A percentile compares a stretch with the other conserved stretches of the same genome.
These are phyloP conservation scores for Microtus montanus DNA, from an alignment of 2,113 vertebrate species.

Conservation along the genomic window DNA sequence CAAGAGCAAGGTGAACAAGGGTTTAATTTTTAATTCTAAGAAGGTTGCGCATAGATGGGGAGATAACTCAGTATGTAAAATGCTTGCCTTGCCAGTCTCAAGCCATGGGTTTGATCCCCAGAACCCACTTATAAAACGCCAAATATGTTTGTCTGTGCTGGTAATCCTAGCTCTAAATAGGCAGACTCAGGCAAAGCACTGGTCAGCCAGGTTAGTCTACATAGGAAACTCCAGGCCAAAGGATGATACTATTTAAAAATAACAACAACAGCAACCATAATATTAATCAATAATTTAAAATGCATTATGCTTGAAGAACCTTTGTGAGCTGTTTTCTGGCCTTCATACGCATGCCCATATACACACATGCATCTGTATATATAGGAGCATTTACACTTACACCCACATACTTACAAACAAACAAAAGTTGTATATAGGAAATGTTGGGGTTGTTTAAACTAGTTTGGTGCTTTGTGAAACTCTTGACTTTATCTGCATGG, in stretches of 20 bases:
- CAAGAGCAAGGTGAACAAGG: background rate
- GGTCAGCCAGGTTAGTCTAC: background rate
- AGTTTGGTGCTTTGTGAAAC: background rate
- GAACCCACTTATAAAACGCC: background rate
- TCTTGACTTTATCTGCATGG: background rate
- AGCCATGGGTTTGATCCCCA: background rate
- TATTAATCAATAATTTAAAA: background rate
- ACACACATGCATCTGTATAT: background rate
- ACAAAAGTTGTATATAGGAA: background rate
- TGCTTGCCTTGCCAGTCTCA: background rate
- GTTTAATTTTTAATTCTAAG: background rate
- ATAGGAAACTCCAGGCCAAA: background rate
- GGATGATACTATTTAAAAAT: background rate
- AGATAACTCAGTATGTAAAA: background rate
- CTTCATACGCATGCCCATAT: background rate
- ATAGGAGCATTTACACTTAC: background rate
- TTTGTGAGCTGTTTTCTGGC: background rate
- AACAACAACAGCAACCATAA: background rate
- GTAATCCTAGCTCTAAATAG: background rate
- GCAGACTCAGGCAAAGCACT: background rate
- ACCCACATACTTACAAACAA: background rate
- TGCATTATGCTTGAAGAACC: background rate
- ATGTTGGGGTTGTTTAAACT: background rate
- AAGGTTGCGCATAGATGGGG: background rate
- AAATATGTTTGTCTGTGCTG: background rate